Percentiles rank a stretch among this genome's conserved stretches.
phyloP scores from a whole-genome alignment of 2,888 invertebrate species.

The Criorhina ranunculi region DNA sequence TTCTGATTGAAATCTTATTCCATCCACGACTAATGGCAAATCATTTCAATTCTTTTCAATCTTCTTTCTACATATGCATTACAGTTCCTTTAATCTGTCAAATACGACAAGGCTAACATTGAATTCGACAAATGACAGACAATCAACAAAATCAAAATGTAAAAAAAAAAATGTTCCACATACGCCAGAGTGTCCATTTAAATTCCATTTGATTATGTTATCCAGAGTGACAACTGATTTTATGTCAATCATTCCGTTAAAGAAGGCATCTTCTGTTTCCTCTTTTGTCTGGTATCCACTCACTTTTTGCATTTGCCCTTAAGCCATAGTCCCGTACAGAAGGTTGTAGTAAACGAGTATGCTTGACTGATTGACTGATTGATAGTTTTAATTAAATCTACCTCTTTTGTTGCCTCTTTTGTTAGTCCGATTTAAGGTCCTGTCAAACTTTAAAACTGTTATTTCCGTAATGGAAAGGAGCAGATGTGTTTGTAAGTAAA shows the following conservation, averaged over 20 bases:
- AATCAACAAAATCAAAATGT: not conserved
- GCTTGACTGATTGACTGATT: slow-evolving; percentile 29
- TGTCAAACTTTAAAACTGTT: not conserved
- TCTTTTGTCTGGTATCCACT: too few species aligned
- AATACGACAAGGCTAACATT: too few species aligned
- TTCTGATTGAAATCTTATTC: too few species aligned
- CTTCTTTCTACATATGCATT: too few species aligned
- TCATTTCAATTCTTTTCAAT: too few species aligned
- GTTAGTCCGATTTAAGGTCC: not conserved
- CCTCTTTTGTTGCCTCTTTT: not conserved
- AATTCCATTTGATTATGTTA: slow-evolving; percentile 21
- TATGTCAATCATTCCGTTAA: slow-evolving; percentile 1
- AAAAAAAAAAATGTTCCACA: not conserved
- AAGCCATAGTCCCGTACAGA: not conserved
- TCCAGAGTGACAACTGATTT: not conserved
- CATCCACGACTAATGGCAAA: too few species aligned
- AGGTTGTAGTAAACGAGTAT: not conserved
- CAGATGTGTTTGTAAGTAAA: too few species aligned
- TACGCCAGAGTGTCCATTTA: slow-evolving; percentile 4
- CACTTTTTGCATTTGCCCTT: not conserved
- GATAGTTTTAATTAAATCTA: slow-evolving; percentile 30
- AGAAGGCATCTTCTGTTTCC: not conserved
- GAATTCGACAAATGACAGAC: not conserved
- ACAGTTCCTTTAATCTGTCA: too few species aligned
- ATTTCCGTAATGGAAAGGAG: too few species aligned